phyloP scores from a whole-genome alignment of 2,113 vertebrate genomes.

The Hydropotes inermis region DNA sequence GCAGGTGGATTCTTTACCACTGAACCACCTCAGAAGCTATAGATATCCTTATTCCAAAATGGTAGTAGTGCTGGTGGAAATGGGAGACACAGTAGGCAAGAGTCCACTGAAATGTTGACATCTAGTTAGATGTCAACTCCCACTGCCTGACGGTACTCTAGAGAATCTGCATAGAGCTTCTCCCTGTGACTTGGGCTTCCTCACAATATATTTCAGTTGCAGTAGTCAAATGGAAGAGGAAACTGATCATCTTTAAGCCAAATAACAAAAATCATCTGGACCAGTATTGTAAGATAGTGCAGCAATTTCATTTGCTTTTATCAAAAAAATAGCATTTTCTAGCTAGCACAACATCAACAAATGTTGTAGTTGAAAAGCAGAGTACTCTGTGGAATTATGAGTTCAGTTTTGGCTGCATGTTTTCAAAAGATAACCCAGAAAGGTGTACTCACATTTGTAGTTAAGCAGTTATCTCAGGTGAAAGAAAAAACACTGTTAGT shows the following conservation, averaged over 20 bases:
- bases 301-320: constrained; percentile 7
- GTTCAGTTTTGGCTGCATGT: background rate
- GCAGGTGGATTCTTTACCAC: background rate
- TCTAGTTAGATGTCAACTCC: background rate
- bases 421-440: constrained; percentile 36
- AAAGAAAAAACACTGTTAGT: background rate
- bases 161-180: background rate
- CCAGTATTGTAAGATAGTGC: background rate
- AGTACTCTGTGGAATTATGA: background rate
- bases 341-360: background rate
- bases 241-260: background rate
- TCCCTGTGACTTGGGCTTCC: background rate
- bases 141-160: background rate
- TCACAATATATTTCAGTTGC: background rate
- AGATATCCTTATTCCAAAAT: background rate
- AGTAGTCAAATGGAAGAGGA: background rate
- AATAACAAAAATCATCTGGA: background rate
- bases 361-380: constrained; percentile 5
- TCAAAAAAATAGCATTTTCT: background rate
- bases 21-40: background rate
- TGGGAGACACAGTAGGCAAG: background rate
- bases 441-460: background rate
- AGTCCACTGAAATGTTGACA: background rate
- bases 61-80: background rate
- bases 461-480: constrained; percentile 1